Evolutionary conservation across 2,797 vertebrate genomes (phyloP), one percentile per base, ranked within the genome.

Genomic region (Lophotriccus pileatus): DNA sequence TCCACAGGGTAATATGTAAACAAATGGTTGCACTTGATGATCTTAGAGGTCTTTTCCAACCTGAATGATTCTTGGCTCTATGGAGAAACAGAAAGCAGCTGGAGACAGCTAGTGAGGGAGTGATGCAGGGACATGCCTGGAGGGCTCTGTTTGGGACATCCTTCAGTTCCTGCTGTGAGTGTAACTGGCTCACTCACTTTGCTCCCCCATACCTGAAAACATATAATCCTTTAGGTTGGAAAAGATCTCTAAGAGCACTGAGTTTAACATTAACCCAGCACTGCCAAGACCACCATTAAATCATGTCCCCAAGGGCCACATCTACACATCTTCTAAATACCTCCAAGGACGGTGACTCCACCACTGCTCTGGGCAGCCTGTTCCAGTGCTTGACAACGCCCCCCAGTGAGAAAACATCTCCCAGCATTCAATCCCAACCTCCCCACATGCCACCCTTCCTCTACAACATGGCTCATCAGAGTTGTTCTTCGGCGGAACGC

Each of bases 401-500:
- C 39, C 9, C 25, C 24, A 25, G 24, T 18, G 34, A 60, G 53
- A 21, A 80, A 74, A 60, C 19, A 23, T 25, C 59, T 52, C 15
- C 68, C 46, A 67, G 5, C 24, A 39, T 22, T 21, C 37, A 46
- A 9, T 30, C 11, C 20, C 59, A 46, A 52, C 20, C 7, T 46
- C 24, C 14, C 8, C 21, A 60, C 14, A 0, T 6, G 34, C 19
- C 7, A 4, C 9, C 12, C 22, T 46, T 66, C 14, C 13, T 13
- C 47, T 30, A 22, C 23, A 34, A 0, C 1, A 0, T 4, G 37
- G 32, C 30, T 79, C 12, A 12, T 46, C 25, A 14, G 44, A 50
- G 46, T 11, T 4, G 14, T 0, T 3, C 68, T 70, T 9, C 5
- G 20, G 10, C 14, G 27, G 15, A 68, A 16, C 9, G 0, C 12